Conservation (phyloP, 1,140 invertebrate genomes). For the Nasonia vitripennis region DNA sequence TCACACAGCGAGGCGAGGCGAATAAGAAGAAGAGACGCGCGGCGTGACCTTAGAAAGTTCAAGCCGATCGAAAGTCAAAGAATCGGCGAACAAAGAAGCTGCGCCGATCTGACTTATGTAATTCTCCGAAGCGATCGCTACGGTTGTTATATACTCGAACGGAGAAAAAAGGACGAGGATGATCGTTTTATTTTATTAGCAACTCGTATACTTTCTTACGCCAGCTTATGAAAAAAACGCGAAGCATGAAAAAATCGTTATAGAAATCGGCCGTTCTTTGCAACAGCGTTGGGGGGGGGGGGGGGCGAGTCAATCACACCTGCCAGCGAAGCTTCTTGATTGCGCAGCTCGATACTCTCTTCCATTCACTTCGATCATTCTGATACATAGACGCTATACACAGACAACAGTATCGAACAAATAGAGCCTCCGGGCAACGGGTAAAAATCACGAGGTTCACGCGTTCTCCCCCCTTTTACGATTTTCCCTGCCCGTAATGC, state of each 20-base stretch:
- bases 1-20: neutral
- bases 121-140: neutral
- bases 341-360: neutral
- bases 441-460: neutral
- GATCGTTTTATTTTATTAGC: too few species aligned
- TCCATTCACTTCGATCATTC: neutral
- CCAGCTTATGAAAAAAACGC: too few species aligned
- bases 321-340: neutral
- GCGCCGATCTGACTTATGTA: neutral
- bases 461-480: too few species aligned
- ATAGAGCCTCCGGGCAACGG: neutral
- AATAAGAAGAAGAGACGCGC: slow-evolving; percentile 15
- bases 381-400: neutral
- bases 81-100: slow-evolving; percentile 44
- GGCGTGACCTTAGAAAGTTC: slow-evolving; percentile 43
- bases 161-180: too few species aligned
- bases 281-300: too few species aligned
- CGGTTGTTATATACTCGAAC: too few species aligned
- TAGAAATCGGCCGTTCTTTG: too few species aligned
- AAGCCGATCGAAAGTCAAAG: slow-evolving; percentile 44
- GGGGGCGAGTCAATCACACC: too few species aligned
- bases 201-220: too few species aligned
- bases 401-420: neutral
- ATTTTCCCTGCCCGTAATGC: neutral
- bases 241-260: too few species aligned